These are phyloP conservation scores for Pseudotriccus pelzelni DNA, from an alignment of 2,797 vertebrate species.

Conservation along the genomic window DNA sequence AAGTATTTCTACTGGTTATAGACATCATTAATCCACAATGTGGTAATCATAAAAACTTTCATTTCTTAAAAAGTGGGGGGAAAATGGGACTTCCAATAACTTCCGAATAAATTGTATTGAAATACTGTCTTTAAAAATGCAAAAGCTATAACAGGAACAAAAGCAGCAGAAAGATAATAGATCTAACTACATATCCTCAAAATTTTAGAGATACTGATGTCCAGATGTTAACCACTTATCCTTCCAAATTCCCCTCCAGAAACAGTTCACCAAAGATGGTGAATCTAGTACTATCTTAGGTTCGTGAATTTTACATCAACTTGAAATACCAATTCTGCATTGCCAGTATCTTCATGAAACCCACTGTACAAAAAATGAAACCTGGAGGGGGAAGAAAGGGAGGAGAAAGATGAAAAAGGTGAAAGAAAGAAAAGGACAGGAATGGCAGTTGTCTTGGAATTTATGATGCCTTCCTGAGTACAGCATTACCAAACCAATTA, in stretches of 20 bases:
- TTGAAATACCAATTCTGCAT: background rate
- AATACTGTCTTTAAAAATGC: background rate
- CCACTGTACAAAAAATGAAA: background rate
- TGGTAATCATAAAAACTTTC: background rate
- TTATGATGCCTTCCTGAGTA: background rate
- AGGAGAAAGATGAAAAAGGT: background rate
- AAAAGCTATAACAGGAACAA: background rate
- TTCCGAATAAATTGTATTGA: background rate
- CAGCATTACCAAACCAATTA: background rate
- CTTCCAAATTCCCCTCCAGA: background rate
- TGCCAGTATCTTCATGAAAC: background rate
- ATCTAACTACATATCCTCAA: background rate
- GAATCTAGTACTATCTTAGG: background rate
- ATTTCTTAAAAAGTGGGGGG: background rate
- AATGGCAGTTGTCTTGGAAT: background rate
- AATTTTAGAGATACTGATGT: background rate
- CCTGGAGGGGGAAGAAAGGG: background rate
- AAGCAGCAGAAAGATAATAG: background rate
- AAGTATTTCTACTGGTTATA: slow-evolving; percentile 34
- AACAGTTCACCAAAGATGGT: background rate
- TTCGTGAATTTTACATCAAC: background rate
- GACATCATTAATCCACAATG: background rate
- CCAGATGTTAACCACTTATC: background rate
- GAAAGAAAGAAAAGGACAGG: background rate
- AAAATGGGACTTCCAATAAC: background rate